phyloP scores from a whole-genome alignment of 2,888 invertebrate species.

The Crepidodera aurea region DNA sequence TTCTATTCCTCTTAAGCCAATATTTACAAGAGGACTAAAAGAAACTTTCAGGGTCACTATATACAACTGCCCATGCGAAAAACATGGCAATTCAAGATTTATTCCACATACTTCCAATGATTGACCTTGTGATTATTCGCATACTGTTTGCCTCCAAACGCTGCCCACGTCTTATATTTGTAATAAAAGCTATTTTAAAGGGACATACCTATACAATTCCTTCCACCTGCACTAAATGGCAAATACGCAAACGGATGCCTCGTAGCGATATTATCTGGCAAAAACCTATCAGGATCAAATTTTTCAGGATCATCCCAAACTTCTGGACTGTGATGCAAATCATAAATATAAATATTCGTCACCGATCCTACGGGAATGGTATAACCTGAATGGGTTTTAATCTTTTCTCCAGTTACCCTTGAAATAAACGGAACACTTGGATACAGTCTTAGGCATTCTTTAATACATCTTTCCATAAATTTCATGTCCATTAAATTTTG shows the following conservation, averaged over 20 bases:
- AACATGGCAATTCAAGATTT: too few relatives aligned
- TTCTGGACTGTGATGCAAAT: constrained; percentile 70
- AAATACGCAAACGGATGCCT: constrained; percentile 71
- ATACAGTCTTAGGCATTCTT: constrained; percentile 70
- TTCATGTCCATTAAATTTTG: constrained; percentile 67
- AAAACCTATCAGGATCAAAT: constrained; percentile 76
- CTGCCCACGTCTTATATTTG: too few relatives aligned
- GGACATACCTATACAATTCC: constrained; percentile 73
- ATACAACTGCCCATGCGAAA: too few relatives aligned
- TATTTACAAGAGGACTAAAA: too few relatives aligned
- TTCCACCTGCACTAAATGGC: constrained; percentile 72
- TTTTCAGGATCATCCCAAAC: constrained; percentile 70
- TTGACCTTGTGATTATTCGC: too few relatives aligned
- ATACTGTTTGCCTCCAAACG: too few relatives aligned
- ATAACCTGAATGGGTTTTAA: constrained; percentile 40
- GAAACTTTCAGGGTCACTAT: too few relatives aligned
- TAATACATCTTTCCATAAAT: constrained; percentile 72
- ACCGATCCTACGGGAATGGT: constrained; percentile 65
- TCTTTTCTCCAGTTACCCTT: constrained; percentile 52
- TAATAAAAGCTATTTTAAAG: too few relatives aligned
- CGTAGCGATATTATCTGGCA: constrained; percentile 64
- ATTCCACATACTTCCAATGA: too few relatives aligned
- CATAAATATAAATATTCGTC: constrained; percentile 66
- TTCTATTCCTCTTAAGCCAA: too few relatives aligned
- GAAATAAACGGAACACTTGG: constrained; percentile 74